Percentiles rank a stretch among this genome's conserved stretches.
Evolutionary conservation across 2,113 vertebrate species (phyloP).

Genomic region (Telmatochromis sp.): DNA sequence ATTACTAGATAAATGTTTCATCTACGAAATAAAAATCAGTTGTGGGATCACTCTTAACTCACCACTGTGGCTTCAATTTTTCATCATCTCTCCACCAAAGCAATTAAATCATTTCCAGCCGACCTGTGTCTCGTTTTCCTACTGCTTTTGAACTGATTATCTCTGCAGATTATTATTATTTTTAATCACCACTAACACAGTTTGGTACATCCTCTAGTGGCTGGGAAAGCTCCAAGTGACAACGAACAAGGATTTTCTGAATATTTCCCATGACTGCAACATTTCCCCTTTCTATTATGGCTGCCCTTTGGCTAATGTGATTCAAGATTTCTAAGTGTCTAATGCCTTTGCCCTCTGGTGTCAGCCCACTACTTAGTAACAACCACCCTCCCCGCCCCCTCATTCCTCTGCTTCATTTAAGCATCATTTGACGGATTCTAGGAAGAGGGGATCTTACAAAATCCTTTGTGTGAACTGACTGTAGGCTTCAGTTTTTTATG

Average conservation of each 20-base stretch:
- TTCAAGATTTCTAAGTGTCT: conserved; percentile 43
- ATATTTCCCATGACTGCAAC: conserved; percentile 51
- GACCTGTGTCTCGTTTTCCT: not conserved
- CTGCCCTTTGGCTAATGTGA: conserved; percentile 42
- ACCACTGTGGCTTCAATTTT: not conserved
- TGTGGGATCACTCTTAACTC: not conserved
- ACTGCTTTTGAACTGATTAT: conserved; percentile 1
- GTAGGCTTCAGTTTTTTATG: not conserved
- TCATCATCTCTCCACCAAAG: not conserved
- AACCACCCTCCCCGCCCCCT: not conserved
- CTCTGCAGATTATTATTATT: not conserved
- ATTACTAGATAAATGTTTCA: not conserved
- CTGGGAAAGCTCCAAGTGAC: conserved; percentile 24
- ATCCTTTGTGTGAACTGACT: not conserved
- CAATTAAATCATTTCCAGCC: not conserved
- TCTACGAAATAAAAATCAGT: not conserved
- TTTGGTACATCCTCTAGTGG: conserved; percentile 5
- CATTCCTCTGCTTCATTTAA: conserved; percentile 2
- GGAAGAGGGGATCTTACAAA: not conserved
- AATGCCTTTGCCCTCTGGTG: conserved; percentile 66
- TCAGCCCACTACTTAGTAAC: conserved; percentile 51
- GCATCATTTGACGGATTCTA: conserved; percentile 1
- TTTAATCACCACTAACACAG: not conserved
- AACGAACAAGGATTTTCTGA: conserved; percentile 28
- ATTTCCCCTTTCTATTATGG: conserved; percentile 42